These are phyloP conservation scores for Riptortus pedestris DNA, from an alignment of 1,140 invertebrate genomes.

Conservation along the genomic window DNA sequence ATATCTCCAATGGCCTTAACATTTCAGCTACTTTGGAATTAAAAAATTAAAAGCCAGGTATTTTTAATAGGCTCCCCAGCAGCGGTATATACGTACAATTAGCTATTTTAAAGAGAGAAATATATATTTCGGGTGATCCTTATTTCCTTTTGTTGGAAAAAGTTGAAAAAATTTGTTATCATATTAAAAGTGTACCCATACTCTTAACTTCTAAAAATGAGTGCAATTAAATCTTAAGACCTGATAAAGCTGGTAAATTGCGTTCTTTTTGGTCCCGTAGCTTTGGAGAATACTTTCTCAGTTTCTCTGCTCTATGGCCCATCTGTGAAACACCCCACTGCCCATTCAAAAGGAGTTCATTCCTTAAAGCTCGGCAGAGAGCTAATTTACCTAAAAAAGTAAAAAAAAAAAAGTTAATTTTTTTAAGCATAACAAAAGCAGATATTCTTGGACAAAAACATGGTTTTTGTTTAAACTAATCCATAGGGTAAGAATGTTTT, in stretches of 20 bases:
- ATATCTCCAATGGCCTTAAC: too few species aligned
- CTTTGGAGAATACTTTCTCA: not conserved
- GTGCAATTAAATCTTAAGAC: too few species aligned
- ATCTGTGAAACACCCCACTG: not conserved
- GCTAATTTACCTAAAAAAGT: not conserved
- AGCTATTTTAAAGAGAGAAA: too few species aligned
- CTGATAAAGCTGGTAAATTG: not conserved
- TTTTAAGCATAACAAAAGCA: not conserved
- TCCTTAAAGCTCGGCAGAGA: constrained; percentile 1
- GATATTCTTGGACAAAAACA: not conserved
- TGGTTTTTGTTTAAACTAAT: not conserved
- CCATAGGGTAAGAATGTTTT: not conserved
- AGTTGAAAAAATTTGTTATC: not conserved
- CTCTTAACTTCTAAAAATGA: too few species aligned
- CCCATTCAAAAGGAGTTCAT: constrained; percentile 11
- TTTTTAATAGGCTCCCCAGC: too few species aligned
- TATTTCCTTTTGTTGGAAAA: not conserved
- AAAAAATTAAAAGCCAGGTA: too few species aligned
- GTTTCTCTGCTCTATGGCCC: not conserved
- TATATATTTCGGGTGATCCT: too few species aligned
- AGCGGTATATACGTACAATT: too few species aligned
- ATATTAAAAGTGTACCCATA: too few species aligned
- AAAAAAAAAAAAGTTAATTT: not conserved
- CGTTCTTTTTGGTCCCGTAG: not conserved
- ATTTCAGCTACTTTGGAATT: too few species aligned